Evolutionary conservation across 2,888 invertebrate species (phyloP).

Genomic region (Ormyrus nitidulus): DNA sequence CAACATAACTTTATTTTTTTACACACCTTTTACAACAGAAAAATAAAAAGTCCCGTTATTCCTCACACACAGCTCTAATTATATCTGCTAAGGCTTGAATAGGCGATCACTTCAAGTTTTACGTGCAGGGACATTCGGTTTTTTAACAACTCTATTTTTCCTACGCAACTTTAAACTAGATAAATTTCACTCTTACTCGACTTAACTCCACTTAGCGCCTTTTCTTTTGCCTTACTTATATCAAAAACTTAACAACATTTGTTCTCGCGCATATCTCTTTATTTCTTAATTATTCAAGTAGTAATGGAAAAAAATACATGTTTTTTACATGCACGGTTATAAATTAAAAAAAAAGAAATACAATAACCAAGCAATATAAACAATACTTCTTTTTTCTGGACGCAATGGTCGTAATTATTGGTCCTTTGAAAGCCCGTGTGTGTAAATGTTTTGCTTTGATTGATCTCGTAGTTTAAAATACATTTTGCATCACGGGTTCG

Average conservation of each 20-base stretch:
- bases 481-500: slow-evolving; percentile 18
- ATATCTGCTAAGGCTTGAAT: slow-evolving; percentile 42
- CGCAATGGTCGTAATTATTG: slow-evolving; percentile 34
- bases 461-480: slow-evolving; percentile 22
- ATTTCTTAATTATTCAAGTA: slow-evolving; percentile 35
- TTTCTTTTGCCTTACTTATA: slow-evolving; percentile 26
- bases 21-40: slow-evolving; percentile 18
- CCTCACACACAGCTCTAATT: slow-evolving; percentile 27
- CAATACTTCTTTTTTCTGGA: slow-evolving; percentile 40
- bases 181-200: slow-evolving; percentile 4
- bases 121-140: slow-evolving; percentile 10
- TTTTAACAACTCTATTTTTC: slow-evolving; percentile 37
- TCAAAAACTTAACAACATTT: slow-evolving; percentile 56
- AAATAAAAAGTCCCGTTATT: slow-evolving; percentile 44
- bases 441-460: slow-evolving; percentile 21
- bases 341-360: slow-evolving; percentile 45
- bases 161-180: slow-evolving; percentile 23
- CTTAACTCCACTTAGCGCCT: neutral
- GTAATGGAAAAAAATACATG: slow-evolving; percentile 40
- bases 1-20: slow-evolving; percentile 32
- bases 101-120: slow-evolving; percentile 34
- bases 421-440: slow-evolving; percentile 29
- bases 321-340: slow-evolving; percentile 43
- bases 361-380: slow-evolving; percentile 48
- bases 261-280: slow-evolving; percentile 38